Evolutionary conservation across 2,797 vertebrate species (phyloP).

Genomic region (Buceros bicornis): DNA sequence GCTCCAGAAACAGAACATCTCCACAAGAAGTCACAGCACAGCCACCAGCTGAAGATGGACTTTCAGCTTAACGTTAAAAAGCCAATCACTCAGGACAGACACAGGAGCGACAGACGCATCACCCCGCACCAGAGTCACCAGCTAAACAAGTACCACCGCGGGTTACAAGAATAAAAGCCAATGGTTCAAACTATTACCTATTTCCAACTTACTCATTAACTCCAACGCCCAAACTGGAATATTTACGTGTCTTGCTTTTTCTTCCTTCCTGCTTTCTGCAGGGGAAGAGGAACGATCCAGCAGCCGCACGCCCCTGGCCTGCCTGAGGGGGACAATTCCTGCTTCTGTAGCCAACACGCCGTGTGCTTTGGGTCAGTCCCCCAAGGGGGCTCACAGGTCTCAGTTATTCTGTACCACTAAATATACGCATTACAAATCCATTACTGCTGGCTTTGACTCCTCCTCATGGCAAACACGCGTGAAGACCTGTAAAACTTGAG

Average conservation of each 20-base stretch:
- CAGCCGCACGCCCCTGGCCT: background rate
- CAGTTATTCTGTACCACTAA: background rate
- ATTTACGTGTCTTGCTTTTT: background rate
- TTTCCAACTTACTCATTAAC: background rate
- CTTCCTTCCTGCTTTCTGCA: background rate
- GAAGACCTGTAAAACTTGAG: background rate
- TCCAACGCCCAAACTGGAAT: background rate
- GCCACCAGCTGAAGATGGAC: background rate
- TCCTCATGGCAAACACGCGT: accelerated
- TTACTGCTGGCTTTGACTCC: background rate
- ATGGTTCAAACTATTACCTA: background rate
- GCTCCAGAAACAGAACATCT: background rate
- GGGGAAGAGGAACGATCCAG: accelerated
- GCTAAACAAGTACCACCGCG: background rate
- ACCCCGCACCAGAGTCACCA: background rate
- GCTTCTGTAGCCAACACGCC: background rate
- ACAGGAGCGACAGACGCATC: background rate
- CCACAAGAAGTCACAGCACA: background rate
- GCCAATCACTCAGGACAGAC: background rate
- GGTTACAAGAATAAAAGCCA: background rate
- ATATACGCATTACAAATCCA: background rate
- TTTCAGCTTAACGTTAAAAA: background rate
- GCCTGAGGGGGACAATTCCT: background rate
- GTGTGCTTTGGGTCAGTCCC: background rate
- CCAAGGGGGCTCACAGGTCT: background rate